Conservation (phyloP, 2,113 vertebrate genomes). For the Cyanoderma ruficeps region DNA sequence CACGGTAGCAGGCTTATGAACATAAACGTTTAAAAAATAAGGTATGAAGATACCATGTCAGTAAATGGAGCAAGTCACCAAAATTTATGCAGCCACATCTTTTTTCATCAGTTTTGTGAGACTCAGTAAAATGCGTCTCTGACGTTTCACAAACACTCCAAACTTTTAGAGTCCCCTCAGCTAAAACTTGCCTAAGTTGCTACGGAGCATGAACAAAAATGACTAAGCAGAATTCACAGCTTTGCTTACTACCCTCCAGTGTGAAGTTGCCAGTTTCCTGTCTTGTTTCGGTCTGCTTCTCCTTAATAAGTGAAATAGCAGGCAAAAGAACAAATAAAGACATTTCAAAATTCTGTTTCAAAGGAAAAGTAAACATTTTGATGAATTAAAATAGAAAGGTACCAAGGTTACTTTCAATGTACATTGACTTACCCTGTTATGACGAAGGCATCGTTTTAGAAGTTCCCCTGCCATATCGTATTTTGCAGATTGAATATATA, state of each 20-base stretch:
- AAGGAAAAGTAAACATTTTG: background rate
- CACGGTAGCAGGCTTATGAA: background rate
- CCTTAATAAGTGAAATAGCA: background rate
- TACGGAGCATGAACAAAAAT: background rate
- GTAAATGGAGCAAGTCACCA: background rate
- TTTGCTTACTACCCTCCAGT: background rate
- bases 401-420: background rate
- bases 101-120: constrained; percentile 19
- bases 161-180: background rate
- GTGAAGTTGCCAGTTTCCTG: background rate
- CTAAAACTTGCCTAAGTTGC: background rate
- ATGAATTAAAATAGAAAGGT: background rate
- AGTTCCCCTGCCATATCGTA: constrained; percentile 93
- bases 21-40: background rate
- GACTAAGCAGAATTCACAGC: background rate
- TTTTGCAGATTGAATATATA: constrained; percentile 97
- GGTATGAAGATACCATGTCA: background rate
- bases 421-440: constrained; percentile 84
- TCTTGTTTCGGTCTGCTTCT: background rate
- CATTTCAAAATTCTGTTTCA: background rate
- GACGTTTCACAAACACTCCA: constrained; percentile 1
- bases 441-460: constrained; percentile 87
- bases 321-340: background rate
- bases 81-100: constrained; percentile 25
- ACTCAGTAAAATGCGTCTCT: background rate